Base-by-base conservation (phyloP, 2,797 vertebrate genomes). In the Pogonophryne albipinna region DNA sequence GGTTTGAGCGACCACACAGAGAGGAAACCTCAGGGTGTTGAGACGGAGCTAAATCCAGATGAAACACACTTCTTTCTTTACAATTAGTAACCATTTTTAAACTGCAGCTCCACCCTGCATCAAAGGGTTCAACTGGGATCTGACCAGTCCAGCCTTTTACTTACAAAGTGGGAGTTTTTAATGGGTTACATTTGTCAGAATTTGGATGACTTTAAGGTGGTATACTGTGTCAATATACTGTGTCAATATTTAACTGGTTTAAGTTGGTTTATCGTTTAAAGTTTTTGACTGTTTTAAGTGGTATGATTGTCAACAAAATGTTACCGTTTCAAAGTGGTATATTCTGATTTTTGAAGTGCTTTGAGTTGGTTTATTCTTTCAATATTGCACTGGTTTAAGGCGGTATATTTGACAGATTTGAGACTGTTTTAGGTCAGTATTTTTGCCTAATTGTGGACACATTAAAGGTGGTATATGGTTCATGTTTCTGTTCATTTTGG, bases 11-110 rank as follows among this genome's bases (percentile, higher is more conserved):
- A 66, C 76, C 63, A 75, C 76, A 68, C 52, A 56, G 16, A 15
- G 52, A 71, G 38, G n/a, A 73, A 57, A 55, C 74, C 46, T 55
- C 64, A 46, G 23, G 0, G 42, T 45, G 55, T 10, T 68, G 8
- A 34, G 49, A 31, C 9, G 50, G 8, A 49, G 74, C 64, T 65
- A 70, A 69, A 79, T 64, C 9, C 38, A 56, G 71, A 38, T 58
- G 1, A 20, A 27, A 68, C 10, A 14, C 19, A 34, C 14, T 12
- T 5, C 51, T 42, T 16, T 23, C 8, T 49, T 50, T 59, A 38
- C 11, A 45, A 49, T 6, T 19, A 4, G 2, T 34, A 17, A n/a
- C 51, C 38, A 27, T 17, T 8, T 47, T 62, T 45, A 57, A 47
- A 44, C 58, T 19, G 58, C 62, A 47, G 62, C 64, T 61, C 66